Percentiles rank a stretch among this genome's conserved stretches.
Conservation (phyloP, 1,140 invertebrate species). For the Cydia amplana region DNA sequence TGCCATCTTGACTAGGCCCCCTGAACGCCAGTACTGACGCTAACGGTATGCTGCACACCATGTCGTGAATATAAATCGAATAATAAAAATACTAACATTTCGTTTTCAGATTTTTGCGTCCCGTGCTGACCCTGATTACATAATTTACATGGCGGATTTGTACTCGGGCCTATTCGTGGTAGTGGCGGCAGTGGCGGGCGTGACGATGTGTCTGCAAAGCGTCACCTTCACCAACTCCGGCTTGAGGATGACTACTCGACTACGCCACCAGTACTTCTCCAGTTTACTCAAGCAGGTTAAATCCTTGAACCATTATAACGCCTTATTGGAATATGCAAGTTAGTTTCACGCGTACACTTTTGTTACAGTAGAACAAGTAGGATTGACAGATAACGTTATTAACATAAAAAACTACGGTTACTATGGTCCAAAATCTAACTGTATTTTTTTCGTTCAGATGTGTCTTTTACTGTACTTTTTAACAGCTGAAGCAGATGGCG, state of each 20-base stretch:
- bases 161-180: constrained; percentile 73
- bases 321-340: neutral
- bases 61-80: no score
- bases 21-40: no score
- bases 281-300: constrained; percentile 67
- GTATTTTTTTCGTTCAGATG: no score
- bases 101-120: constrained; percentile 68
- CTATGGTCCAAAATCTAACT: neutral
- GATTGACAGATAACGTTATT: neutral
- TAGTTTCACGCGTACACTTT: neutral
- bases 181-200: constrained; percentile 76
- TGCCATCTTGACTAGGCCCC: no score
- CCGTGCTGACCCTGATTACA: constrained; percentile 51
- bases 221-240: constrained; percentile 89
- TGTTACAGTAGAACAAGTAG: neutral
- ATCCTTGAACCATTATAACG: neutral
- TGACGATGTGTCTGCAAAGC: constrained; percentile 85
- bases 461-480: no score
- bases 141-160: constrained; percentile 60
- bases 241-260: constrained; percentile 87
- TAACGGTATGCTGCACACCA: no score
- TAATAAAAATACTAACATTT: neutral
- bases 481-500: no score
- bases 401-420: no score
- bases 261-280: constrained; percentile 80